Conservation (phyloP, 2,113 vertebrate genomes). For the Polypterus senegalus region DNA sequence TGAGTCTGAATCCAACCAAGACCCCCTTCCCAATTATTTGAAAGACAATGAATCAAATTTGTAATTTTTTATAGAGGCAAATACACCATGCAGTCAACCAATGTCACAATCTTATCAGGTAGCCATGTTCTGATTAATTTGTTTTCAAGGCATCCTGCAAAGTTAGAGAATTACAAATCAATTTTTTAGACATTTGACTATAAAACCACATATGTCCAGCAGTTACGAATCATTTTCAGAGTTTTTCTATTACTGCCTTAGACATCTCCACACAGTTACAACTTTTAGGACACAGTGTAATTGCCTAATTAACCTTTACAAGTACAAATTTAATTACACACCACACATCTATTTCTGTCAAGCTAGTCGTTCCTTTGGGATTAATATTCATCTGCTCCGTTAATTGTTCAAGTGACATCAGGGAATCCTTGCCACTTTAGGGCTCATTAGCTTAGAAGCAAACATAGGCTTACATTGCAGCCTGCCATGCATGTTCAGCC, state of each 20-base stretch:
- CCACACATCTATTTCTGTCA: constrained; percentile 5
- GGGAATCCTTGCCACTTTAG: constrained; percentile 1
- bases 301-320: constrained; percentile 9
- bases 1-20: too few relatives aligned
- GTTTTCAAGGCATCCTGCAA: too few relatives aligned
- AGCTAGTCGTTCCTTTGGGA: constrained; percentile 3
- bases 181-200: too few relatives aligned
- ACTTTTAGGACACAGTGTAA: constrained; percentile 3
- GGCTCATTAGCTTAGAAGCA: not conserved
- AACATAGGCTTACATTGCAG: not conserved
- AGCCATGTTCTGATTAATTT: too few relatives aligned
- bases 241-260: not conserved
- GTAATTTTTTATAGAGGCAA: too few relatives aligned
- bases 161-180: too few relatives aligned
- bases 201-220: too few relatives aligned
- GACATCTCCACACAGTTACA: constrained; percentile 5
- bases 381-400: constrained; percentile 4
- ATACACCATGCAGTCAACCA: too few relatives aligned
- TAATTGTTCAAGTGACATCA: constrained; percentile 3
- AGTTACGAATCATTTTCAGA: too few relatives aligned
- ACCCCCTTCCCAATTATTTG: too few relatives aligned
- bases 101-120: too few relatives aligned
- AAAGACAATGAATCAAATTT: too few relatives aligned
- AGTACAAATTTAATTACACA: constrained; percentile 7
- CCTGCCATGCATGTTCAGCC: not conserved